Conservation (phyloP, 2,113 vertebrate species). For the Hymenochirus boettgeri region DNA sequence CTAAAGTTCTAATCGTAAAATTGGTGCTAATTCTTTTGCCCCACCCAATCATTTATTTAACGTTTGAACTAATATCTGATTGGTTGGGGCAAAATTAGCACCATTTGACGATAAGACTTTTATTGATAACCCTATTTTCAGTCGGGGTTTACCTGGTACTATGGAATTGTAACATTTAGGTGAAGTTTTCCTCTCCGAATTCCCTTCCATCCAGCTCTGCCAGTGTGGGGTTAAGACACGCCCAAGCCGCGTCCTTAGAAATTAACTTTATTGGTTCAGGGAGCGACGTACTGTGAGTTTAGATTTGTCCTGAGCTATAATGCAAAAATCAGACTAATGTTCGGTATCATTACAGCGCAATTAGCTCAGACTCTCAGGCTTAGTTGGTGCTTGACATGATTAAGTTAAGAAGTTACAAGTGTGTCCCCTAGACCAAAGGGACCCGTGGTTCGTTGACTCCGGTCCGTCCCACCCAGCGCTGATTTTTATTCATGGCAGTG, state of each 20-base stretch:
- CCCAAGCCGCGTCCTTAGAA: not conserved
- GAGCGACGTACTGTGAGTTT: slow-evolving; percentile 9
- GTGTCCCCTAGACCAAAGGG: slow-evolving; percentile 33
- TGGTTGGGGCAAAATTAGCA: too few species aligned
- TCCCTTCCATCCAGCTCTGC: not conserved
- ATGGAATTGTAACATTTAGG: too few species aligned
- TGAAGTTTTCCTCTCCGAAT: not conserved
- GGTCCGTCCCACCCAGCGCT: slow-evolving; percentile 17
- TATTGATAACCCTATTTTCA: too few species aligned
- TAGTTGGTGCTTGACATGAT: slow-evolving; percentile 36
- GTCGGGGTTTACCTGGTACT: too few species aligned
- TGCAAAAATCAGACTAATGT: slow-evolving; percentile 36
- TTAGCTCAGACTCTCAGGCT: slow-evolving; percentile 27
- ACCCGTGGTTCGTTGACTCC: slow-evolving; percentile 26
- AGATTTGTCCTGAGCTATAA: slow-evolving; percentile 22
- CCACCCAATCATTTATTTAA: too few species aligned
- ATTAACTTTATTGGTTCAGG: slow-evolving; percentile 27
- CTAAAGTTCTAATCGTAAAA: too few species aligned
- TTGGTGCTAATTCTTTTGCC: too few species aligned
- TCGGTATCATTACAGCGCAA: slow-evolving; percentile 39
- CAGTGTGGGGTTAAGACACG: slow-evolving; percentile 6
- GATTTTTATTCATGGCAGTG: slow-evolving; percentile 26
- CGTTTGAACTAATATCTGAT: too few species aligned
- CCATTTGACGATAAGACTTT: too few species aligned
- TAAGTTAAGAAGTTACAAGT: slow-evolving; percentile 30